These are phyloP conservation scores for Pogonophryne albipinna DNA, from an alignment of 2,797 vertebrate genomes.

Conservation along the genomic window DNA sequence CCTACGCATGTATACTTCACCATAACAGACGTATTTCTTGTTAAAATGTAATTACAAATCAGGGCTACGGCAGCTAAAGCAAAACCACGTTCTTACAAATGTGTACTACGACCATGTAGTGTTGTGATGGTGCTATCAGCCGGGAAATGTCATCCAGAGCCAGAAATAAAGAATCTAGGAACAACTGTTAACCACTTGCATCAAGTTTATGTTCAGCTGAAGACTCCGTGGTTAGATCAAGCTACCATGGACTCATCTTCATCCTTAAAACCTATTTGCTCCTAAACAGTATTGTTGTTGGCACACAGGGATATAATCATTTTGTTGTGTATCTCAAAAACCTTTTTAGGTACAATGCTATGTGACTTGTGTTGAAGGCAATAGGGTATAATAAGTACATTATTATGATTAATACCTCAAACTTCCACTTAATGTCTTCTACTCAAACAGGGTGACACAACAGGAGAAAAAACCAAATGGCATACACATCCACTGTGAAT, in stretches of 20 bases:
- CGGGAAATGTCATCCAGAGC: slow-evolving; percentile 5
- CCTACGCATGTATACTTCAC: no score
- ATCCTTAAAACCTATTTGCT: background rate
- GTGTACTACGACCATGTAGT: background rate
- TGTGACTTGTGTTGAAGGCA: no score
- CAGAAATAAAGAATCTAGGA: background rate
- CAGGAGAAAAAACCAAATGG: no score
- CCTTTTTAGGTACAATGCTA: no score
- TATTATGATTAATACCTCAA: no score
- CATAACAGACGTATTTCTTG: background rate
- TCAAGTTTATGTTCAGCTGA: background rate
- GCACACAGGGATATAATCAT: background rate
- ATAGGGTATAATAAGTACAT: no score
- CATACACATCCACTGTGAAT: no score
- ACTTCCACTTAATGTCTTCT: no score
- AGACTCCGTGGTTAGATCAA: background rate
- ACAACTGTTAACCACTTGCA: slow-evolving; percentile 2
- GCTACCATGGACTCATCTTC: background rate
- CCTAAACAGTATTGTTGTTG: background rate
- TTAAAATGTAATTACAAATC: background rate
- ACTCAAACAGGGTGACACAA: no score
- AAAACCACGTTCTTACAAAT: background rate
- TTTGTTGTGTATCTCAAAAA: background rate
- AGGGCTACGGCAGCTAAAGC: no score
- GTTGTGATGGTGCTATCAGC: slow-evolving; percentile 12